Evolutionary conservation across 1,140 invertebrate species (phyloP).

Genomic region (Mamestra configurata): DNA sequence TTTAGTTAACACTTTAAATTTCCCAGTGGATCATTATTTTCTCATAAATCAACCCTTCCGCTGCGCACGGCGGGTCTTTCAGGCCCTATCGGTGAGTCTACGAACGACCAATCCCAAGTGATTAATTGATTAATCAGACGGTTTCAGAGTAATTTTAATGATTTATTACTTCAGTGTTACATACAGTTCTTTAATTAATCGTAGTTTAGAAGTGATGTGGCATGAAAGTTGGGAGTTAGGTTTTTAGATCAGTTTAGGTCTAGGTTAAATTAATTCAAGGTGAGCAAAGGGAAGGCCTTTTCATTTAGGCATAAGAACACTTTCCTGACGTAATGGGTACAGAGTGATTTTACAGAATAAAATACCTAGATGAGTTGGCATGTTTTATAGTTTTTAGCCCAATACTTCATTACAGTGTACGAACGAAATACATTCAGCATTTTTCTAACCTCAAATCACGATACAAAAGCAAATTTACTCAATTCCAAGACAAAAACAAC

Average conservation of each 20-base stretch:
- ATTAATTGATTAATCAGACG: conserved; percentile 85
- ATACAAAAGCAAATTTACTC: conserved; percentile 19
- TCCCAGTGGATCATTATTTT: conserved; percentile 81
- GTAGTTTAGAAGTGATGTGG: conserved; percentile 44
- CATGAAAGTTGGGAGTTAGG: background rate
- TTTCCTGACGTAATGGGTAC: background rate
- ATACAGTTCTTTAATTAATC: conserved; percentile 48
- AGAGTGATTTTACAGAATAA: background rate
- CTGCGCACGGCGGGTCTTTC: conserved; percentile 63
- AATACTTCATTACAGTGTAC: background rate
- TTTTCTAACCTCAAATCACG: conserved; percentile 8
- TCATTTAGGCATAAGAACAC: background rate
- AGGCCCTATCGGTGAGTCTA: conserved; percentile 76
- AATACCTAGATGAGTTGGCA: background rate
- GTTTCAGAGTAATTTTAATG: conserved; percentile 83
- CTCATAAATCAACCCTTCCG: conserved; percentile 84
- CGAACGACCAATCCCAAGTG: conserved; percentile 78
- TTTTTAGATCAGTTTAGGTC: conserved; percentile 13
- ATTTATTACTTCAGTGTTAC: conserved; percentile 71
- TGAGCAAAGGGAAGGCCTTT: too few species aligned
- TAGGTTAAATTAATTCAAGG: background rate
- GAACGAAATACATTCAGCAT: background rate
- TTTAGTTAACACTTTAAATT: conserved; percentile 71
- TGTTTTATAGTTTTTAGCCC: background rate
- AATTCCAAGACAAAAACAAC: conserved; percentile 28